phyloP scores from a whole-genome alignment of 2,888 invertebrate genomes.

The Villa cingulata region DNA sequence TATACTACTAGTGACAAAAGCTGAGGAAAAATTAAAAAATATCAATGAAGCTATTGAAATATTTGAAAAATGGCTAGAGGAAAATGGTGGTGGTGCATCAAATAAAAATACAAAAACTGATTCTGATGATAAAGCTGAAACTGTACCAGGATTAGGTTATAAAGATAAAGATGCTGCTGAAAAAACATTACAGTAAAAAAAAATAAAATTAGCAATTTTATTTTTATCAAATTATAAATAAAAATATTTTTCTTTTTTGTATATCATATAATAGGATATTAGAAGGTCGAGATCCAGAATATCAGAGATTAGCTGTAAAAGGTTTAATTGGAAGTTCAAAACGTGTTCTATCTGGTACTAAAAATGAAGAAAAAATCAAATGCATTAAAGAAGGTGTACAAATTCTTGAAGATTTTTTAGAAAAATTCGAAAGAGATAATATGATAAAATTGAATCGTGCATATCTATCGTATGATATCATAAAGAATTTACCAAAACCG shows the following conservation, averaged over 20 bases:
- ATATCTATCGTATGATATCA: slow-evolving; percentile 48
- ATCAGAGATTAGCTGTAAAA: slow-evolving; percentile 58
- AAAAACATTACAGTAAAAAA: slow-evolving; percentile 44
- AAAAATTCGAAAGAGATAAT: slow-evolving; percentile 55
- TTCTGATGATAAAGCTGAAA: slow-evolving; percentile 42
- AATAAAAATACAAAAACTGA: slow-evolving; percentile 38
- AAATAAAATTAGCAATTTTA: too few relatives aligned
- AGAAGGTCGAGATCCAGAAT: slow-evolving; percentile 61
- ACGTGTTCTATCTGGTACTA: slow-evolving; percentile 58
- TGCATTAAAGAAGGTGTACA: slow-evolving; percentile 61
- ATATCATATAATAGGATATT: too few relatives aligned
- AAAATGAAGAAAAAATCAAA: slow-evolving; percentile 58
- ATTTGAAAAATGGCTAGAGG: slow-evolving; percentile 52
- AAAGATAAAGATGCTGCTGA: slow-evolving; percentile 63
- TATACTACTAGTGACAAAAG: slow-evolving; percentile 47
- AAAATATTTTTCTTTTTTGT: slow-evolving; percentile 12
- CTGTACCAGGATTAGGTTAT: slow-evolving; percentile 61
- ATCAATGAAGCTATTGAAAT: slow-evolving; percentile 53
- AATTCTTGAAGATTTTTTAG: slow-evolving; percentile 57
- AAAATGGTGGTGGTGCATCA: slow-evolving; percentile 35
- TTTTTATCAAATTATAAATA: too few relatives aligned
- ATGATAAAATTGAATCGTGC: slow-evolving; percentile 53
- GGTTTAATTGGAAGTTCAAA: slow-evolving; percentile 59
- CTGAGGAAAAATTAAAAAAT: slow-evolving; percentile 53
- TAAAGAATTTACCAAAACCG: slow-evolving; percentile 44